Percentiles rank a stretch among this genome's conserved stretches.
phyloP scores from a whole-genome alignment of 1,140 invertebrate genomes.

The Magallana angulata region DNA sequence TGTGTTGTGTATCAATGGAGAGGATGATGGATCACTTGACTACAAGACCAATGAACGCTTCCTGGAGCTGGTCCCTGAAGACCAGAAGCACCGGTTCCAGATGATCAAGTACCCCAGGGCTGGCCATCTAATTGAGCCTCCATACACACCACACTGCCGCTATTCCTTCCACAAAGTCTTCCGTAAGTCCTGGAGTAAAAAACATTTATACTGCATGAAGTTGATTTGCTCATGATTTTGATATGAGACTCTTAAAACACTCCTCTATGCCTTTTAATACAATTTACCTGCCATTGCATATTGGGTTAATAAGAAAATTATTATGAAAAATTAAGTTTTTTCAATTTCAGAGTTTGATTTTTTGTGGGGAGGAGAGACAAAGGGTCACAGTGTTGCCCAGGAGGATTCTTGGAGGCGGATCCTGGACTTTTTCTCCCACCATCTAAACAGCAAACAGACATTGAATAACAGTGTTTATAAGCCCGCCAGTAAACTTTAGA shows the following conservation, averaged over 20 bases:
- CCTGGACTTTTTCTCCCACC: slow-evolving; percentile 54
- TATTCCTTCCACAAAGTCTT: slow-evolving; percentile 41
- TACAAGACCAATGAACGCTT: slow-evolving; percentile 40
- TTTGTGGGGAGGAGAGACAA: slow-evolving; percentile 58
- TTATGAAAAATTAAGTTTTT: background rate
- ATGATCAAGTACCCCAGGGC: slow-evolving; percentile 58
- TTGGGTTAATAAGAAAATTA: too few species aligned
- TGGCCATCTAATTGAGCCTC: slow-evolving; percentile 67
- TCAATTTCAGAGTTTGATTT: slow-evolving; percentile 25
- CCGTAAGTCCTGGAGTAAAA: slow-evolving; percentile 42
- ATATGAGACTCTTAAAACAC: too few species aligned
- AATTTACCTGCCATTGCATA: too few species aligned
- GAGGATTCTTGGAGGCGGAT: slow-evolving; percentile 64
- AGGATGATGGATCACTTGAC: slow-evolving; percentile 57
- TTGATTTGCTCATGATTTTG: too few species aligned
- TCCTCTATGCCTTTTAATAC: too few species aligned
- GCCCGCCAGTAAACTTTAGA: background rate
- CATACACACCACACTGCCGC: slow-evolving; percentile 55
- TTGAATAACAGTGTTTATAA: background rate
- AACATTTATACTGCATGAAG: background rate
- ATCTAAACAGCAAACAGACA: slow-evolving; percentile 30
- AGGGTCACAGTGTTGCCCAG: slow-evolving; percentile 60
- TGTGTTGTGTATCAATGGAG: slow-evolving; percentile 58
- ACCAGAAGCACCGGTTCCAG: slow-evolving; percentile 53
- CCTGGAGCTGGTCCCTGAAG: slow-evolving; percentile 42